Evolutionary conservation across 2,888 invertebrate genomes (phyloP), one percentile per base, ranked within the genome.

Genomic region (Anticlea derivata): DNA sequence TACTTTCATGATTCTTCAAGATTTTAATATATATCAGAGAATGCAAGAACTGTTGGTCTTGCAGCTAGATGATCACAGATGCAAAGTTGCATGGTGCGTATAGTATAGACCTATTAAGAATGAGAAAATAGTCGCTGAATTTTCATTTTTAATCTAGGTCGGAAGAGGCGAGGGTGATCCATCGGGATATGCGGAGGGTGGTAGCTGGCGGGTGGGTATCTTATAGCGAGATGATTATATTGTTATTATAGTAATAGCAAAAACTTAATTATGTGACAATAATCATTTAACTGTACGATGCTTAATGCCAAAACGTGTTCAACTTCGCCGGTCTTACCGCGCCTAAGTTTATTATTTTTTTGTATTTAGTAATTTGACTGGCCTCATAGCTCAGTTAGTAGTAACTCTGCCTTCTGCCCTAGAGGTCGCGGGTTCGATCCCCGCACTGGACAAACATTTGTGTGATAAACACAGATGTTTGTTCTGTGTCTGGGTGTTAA

Each of bases 91-190:
- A 30, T 17, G 22, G 20, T 26, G 10, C 17, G 17, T 17, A n/a
- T n/a, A 24, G 40, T 44, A 7, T 20, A 30, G 7, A 40, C 20
- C 29, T 41, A 52, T 73, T 69, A 74, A 73, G 69, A 79, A 67
- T 75, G 70, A 83, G 80, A 84, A 81, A 81, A 85, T 84, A 79
- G 74, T 80, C 76, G 80, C 78, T 88, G 85, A 85, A 85, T 86
- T 88, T 89, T 89, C 86, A 86, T 88, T 90, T 90, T 87, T 86
- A 75, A 88, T 89, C 80, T 90, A 89, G 89, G 90, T 88, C 72
- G 87, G 80, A 81, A 86, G 86, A 83, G 65, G 69, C 81, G 86
- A 87, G 70, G 82, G 80, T 72, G 87, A 85, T 50, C 60, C 77
- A 60, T 57, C 83, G 65, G 79, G 83, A 77, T 73, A 78, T 64